Evolutionary conservation across 2,113 vertebrate genomes (phyloP).

Genomic region (Aspiorhynchus laticeps): DNA sequence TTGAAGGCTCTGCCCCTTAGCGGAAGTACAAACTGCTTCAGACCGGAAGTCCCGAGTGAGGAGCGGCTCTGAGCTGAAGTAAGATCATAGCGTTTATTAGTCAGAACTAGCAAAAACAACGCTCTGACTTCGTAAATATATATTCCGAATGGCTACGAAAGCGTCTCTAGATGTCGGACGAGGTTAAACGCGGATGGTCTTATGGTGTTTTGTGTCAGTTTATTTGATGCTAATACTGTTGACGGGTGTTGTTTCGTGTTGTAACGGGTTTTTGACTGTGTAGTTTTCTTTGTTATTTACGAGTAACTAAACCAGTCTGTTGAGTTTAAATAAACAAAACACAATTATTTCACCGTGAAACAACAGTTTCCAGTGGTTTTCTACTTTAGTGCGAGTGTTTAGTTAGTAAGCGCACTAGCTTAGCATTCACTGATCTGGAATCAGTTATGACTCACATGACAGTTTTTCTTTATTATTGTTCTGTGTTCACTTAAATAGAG

Average conservation of each 20-base stretch:
- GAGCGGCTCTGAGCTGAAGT: constrained; percentile 49
- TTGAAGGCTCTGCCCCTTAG: constrained; percentile 25
- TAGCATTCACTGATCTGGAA: background rate
- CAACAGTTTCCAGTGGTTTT: background rate
- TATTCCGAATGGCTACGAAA: background rate
- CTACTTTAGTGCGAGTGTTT: background rate
- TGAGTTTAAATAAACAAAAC: too few species aligned
- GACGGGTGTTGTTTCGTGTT: background rate
- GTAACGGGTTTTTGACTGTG: background rate
- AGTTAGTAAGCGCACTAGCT: background rate
- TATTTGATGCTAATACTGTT: constrained; percentile 4
- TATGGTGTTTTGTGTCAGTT: background rate
- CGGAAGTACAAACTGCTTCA: constrained; percentile 31
- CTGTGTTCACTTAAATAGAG: background rate
- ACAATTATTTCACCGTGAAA: background rate
- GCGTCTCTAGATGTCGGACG: background rate
- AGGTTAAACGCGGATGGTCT: too few species aligned
- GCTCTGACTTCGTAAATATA: background rate
- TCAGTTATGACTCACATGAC: background rate
- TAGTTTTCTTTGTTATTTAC: background rate
- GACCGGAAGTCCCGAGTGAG: constrained; percentile 35
- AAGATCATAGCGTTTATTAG: constrained; percentile 25
- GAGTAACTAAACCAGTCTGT: background rate
- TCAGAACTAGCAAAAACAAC: background rate
- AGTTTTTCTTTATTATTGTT: background rate